Evolutionary conservation across 1,140 invertebrate species (phyloP).

Genomic region (Drosophila seguyi): DNA sequence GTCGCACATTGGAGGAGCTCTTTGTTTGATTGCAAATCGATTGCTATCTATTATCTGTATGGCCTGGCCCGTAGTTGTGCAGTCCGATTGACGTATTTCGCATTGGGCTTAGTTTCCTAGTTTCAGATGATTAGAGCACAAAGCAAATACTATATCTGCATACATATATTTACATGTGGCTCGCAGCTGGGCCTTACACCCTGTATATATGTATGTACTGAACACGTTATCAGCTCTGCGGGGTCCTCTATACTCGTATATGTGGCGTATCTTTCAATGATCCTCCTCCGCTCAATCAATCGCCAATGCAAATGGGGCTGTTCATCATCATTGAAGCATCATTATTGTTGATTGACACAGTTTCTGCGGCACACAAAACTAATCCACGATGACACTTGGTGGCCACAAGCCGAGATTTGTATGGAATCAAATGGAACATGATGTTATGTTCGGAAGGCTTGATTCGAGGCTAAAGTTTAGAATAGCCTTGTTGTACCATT

Average conservation of each 20-base stretch:
- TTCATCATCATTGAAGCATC: slow-evolving; percentile 28
- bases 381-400: slow-evolving; percentile 37
- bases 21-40: slow-evolving; percentile 46
- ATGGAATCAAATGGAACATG: neutral
- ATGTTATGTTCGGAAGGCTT: neutral
- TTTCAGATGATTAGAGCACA: slow-evolving; percentile 46
- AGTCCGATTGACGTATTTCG: slow-evolving; percentile 48
- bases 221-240: slow-evolving; percentile 34
- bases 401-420: slow-evolving; percentile 9
- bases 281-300: slow-evolving; percentile 42
- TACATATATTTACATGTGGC: slow-evolving; percentile 10
- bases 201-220: slow-evolving; percentile 13
- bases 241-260: slow-evolving; percentile 33
- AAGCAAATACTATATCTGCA: slow-evolving; percentile 43
- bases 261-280: slow-evolving; percentile 40
- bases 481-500: neutral
- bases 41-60: slow-evolving; percentile 34
- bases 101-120: slow-evolving; percentile 51
- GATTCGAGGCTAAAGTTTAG: neutral
- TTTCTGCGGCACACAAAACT: slow-evolving; percentile 44
- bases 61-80: slow-evolving; percentile 7
- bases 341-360: slow-evolving; percentile 53
- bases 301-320: slow-evolving; percentile 44
- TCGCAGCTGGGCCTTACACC: slow-evolving; percentile 25
- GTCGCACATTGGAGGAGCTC: slow-evolving; percentile 33